Percentiles rank a stretch among this genome's conserved stretches.
Evolutionary conservation across 1,140 invertebrate species (phyloP).

Genomic region (Leptinotarsa texana): DNA sequence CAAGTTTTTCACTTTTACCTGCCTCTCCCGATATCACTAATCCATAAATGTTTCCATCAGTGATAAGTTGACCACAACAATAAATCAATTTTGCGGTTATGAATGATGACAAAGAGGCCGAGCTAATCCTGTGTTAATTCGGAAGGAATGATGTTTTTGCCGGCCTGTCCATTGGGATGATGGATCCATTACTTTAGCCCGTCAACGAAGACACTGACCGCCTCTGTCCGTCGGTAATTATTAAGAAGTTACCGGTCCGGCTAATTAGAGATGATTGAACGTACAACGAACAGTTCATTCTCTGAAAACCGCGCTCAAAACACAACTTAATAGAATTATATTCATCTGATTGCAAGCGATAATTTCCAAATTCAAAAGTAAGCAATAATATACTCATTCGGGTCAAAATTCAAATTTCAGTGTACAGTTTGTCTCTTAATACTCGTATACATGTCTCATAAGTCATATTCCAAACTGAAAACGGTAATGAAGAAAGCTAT

Average conservation of each 20-base stretch:
- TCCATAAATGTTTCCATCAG: not conserved
- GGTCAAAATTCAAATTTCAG: no score
- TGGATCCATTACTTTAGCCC: constrained; percentile 56
- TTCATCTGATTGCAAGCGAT: no score
- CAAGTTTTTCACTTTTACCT: no score
- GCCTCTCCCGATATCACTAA: not conserved
- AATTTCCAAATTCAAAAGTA: no score
- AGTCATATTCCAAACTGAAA: no score
- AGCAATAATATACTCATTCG: no score
- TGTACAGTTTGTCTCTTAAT: no score
- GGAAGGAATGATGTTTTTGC: constrained; percentile 48
- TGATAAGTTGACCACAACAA: constrained; percentile 23
- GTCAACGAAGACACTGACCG: constrained; percentile 43
- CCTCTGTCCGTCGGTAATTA: constrained; percentile 41
- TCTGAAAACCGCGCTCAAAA: not conserved
- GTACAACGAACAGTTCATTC: constrained; percentile 29
- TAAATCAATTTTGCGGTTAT: constrained; percentile 44
- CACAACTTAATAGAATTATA: no score
- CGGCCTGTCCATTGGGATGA: constrained; percentile 54
- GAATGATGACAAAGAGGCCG: constrained; percentile 48
- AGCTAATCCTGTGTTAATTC: constrained; percentile 46
- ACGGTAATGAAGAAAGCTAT: no score
- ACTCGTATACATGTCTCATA: no score
- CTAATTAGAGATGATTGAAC: constrained; percentile 55
- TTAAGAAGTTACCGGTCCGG: constrained; percentile 43